Conservation (phyloP, 2,888 invertebrate species). For the Pammene fasciana region DNA sequence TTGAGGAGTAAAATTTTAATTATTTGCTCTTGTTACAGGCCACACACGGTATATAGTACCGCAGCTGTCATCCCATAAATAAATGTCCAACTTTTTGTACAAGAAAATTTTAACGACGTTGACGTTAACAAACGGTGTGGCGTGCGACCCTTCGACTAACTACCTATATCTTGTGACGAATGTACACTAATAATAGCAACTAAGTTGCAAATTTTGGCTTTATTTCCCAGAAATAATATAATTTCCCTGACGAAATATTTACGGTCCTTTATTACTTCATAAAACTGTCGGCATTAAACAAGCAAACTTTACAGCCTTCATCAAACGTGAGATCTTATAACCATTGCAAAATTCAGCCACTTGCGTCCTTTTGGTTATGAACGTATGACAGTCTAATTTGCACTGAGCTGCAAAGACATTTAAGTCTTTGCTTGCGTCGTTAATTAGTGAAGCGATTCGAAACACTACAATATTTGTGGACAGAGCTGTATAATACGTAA, state of each 20-base stretch:
- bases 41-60: no score
- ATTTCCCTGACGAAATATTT: not conserved
- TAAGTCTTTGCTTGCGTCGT: conserved; percentile 5
- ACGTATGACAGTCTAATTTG: not conserved
- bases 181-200: no score
- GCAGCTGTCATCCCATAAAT: no score
- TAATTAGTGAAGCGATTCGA: conserved; percentile 10
- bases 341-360: not conserved
- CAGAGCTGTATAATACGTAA: conserved; percentile 4
- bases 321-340: not conserved
- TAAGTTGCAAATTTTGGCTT: no score
- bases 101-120: no score
- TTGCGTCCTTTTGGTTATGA: not conserved
- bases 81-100: no score
- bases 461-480: conserved; percentile 6
- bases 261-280: not conserved
- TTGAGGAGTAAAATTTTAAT: no score
- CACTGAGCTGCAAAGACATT: conserved; percentile 26
- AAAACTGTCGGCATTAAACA: conserved; percentile 8
- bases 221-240: not conserved
- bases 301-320: not conserved
- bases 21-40: no score
- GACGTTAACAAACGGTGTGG: no score
- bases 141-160: no score
- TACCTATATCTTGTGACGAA: no score